These are phyloP conservation scores for Carassius gibelio DNA, from an alignment of 2,113 vertebrate species.

Conservation along the genomic window DNA sequence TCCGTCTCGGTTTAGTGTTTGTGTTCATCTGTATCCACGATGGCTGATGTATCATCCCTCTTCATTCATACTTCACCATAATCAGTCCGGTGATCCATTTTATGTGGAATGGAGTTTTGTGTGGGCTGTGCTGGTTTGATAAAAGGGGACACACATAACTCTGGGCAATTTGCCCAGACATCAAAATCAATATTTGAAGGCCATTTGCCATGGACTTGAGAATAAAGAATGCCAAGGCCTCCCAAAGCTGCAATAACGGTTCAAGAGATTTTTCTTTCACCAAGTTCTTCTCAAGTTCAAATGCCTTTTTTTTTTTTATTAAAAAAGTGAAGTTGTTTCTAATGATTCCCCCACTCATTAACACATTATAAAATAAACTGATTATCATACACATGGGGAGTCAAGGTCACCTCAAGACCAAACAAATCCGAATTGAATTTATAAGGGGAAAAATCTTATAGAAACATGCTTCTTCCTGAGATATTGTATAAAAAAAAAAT, in stretches of 20 bases:
- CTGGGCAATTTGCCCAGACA: conserved; percentile 69
- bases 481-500: neutral
- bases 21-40: conserved; percentile 9
- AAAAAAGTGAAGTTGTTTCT: neutral
- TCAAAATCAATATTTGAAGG: conserved; percentile 72
- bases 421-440: no score
- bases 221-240: conserved; percentile 68
- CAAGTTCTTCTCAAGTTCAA: conserved; percentile 19
- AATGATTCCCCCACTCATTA: no score
- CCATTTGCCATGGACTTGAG: conserved; percentile 61
- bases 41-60: conserved; percentile 11
- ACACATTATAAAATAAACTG: no score
- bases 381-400: no score
- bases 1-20: conserved; percentile 17
- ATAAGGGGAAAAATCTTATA: neutral
- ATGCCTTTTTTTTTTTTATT: neutral
- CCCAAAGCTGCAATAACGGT: conserved; percentile 13
- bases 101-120: conserved; percentile 69
- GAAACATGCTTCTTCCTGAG: neutral
- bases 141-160: conserved; percentile 70
- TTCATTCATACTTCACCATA: conserved; percentile 29
- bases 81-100: conserved; percentile 49
- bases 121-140: conserved; percentile 70
- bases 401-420: no score
- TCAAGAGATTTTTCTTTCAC: neutral